phyloP scores from a whole-genome alignment of 2,797 vertebrate genomes.

The Crax fasciolata region DNA sequence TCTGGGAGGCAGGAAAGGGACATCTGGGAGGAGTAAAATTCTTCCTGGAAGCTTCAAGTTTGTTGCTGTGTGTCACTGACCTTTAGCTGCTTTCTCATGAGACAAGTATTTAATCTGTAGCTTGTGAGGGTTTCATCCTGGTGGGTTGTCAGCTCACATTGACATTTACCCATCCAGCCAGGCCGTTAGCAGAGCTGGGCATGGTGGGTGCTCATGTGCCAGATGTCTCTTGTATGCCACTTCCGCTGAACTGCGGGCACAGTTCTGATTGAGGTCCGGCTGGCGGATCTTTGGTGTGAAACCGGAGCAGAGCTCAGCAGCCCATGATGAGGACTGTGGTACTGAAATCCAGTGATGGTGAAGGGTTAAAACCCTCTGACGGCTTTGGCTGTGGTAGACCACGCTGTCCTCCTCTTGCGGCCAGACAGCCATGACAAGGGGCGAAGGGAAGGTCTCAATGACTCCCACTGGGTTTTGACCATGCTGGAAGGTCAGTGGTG shows the following conservation, averaged over 20 bases:
- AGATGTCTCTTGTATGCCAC: neutral
- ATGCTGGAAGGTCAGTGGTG: neutral
- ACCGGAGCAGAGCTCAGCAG: neutral
- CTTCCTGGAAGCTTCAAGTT: neutral
- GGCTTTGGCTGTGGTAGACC: neutral
- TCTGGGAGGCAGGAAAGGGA: neutral
- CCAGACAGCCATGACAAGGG: neutral
- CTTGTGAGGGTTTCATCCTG: neutral
- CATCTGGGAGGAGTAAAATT: neutral
- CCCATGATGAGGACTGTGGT: neutral
- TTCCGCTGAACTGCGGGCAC: neutral
- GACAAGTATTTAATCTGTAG: neutral
- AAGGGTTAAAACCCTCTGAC: neutral
- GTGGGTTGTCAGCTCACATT: neutral
- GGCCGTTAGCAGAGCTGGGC: neutral
- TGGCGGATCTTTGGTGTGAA: neutral
- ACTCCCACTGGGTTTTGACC: no score
- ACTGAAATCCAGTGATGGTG: accelerated
- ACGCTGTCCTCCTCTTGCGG: neutral
- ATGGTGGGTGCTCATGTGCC: accelerated
- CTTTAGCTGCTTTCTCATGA: neutral
- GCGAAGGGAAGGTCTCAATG: neutral
- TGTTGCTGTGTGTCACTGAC: neutral
- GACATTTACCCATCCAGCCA: neutral
- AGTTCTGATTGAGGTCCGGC: neutral